These are phyloP conservation scores for Drosophila simulans DNA, from an alignment of 1,140 invertebrate species.

Conservation along the genomic window DNA sequence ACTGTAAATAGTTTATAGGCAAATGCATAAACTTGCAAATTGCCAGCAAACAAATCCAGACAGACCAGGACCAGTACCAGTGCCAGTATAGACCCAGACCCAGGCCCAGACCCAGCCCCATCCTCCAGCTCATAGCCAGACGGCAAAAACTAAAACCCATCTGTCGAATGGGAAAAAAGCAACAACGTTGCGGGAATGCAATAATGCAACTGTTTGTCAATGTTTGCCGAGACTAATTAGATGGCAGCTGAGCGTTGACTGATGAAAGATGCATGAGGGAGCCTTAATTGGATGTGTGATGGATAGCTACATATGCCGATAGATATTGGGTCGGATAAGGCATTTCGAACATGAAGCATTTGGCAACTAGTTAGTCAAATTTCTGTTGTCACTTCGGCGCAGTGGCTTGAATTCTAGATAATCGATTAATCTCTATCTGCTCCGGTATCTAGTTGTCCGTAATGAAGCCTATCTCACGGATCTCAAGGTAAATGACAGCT, in stretches of 20 bases:
- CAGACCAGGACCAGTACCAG: slow-evolving; percentile 25
- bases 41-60: slow-evolving; percentile 47
- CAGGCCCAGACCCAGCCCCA: background rate
- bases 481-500: slow-evolving; percentile 18
- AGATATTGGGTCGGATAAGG: slow-evolving; percentile 8
- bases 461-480: slow-evolving; percentile 10
- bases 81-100: no score
- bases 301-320: slow-evolving; percentile 46
- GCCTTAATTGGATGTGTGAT: slow-evolving; percentile 62
- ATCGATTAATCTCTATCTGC: slow-evolving; percentile 46
- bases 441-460: slow-evolving; percentile 8
- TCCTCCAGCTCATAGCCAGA: slow-evolving; percentile 7
- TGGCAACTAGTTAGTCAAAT: slow-evolving; percentile 31
- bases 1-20: slow-evolving; percentile 76
- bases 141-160: slow-evolving; percentile 12
- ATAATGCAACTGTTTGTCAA: slow-evolving; percentile 71
- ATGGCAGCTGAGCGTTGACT: slow-evolving; percentile 46
- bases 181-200: slow-evolving; percentile 40
- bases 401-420: slow-evolving; percentile 4
- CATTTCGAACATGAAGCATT: slow-evolving; percentile 12
- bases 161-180: slow-evolving; percentile 15
- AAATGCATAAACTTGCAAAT: slow-evolving; percentile 70
- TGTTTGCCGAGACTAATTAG: slow-evolving; percentile 71
- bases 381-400: slow-evolving; percentile 16
- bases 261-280: slow-evolving; percentile 56